phyloP scores from a whole-genome alignment of 2,888 invertebrate species.

The Melinopterus prodromus region DNA sequence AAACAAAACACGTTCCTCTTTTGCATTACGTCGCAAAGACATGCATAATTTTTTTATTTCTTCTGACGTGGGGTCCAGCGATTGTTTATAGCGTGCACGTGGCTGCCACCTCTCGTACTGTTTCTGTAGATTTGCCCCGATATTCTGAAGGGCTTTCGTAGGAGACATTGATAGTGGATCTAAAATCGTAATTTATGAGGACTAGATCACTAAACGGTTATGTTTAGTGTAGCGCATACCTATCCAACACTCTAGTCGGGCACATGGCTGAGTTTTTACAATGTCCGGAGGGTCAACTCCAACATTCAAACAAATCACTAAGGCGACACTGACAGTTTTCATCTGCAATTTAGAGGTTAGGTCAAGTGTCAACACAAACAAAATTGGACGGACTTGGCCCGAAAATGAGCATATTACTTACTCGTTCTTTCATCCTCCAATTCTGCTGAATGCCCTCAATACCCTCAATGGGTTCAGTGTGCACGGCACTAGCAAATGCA shows the following conservation, averaged over 20 bases:
- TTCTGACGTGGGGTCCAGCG: conserved; percentile 96
- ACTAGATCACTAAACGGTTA: neutral
- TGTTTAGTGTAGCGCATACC: conserved; percentile 65
- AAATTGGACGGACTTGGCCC: conserved; percentile 5
- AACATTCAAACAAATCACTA: conserved; percentile 96
- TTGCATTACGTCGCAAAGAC: conserved; percentile 93
- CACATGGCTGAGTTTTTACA: conserved; percentile 96
- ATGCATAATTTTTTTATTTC: conserved; percentile 97
- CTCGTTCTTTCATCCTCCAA: conserved; percentile 94
- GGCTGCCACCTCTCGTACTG: conserved; percentile 99
- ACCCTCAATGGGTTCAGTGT: conserved; percentile 76
- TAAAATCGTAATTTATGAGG: conserved; percentile 53
- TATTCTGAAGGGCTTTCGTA: conserved; percentile 90
- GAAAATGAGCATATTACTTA: conserved; percentile 55
- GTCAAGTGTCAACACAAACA: conserved; percentile 36
- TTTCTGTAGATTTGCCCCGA: conserved; percentile 89
- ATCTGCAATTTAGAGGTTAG: conserved; percentile 69
- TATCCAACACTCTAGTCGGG: conserved; percentile 96
- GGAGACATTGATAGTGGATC: conserved; percentile 90
- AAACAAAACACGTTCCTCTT: conserved; percentile 97
- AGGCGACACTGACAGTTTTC: conserved; percentile 98
- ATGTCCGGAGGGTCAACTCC: conserved; percentile 99
- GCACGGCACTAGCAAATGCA: conserved; percentile 77
- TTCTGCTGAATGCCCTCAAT: conserved; percentile 74
- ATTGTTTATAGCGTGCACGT: conserved; percentile 95